Percentiles rank a stretch among this genome's conserved stretches.
Evolutionary conservation across 1,140 invertebrate genomes (phyloP).

Genomic region (Eriosoma lanigerum): DNA sequence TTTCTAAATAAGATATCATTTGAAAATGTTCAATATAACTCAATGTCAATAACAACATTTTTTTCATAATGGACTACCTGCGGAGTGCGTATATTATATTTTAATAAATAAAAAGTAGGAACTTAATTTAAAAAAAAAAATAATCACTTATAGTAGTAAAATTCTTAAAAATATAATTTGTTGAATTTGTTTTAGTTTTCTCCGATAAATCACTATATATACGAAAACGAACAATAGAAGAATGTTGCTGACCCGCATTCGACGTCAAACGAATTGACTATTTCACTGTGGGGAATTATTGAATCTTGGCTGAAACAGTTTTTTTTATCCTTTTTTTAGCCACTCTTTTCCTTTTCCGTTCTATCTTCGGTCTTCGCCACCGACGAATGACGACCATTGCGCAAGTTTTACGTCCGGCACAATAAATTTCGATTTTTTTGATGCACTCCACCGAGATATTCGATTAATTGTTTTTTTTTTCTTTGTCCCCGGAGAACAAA

Average conservation of each 20-base stretch:
- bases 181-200: neutral
- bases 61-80: no score
- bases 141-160: no score
- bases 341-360: neutral
- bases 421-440: conserved; percentile 51
- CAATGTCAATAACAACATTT: no score
- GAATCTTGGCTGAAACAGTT: conserved; percentile 21
- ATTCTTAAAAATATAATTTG: no score
- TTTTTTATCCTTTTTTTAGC: conserved; percentile 4
- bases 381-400: neutral
- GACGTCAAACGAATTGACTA: conserved; percentile 37
- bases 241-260: conserved; percentile 35
- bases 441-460: conserved; percentile 40
- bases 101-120: no score
- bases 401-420: conserved; percentile 39
- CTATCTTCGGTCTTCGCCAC: neutral
- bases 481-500: conserved; percentile 9
- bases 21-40: no score
- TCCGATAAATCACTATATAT: neutral
- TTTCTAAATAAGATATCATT: no score
- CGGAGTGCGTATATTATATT: no score
- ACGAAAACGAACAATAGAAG: neutral
- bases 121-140: no score
- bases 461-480: conserved; percentile 50
- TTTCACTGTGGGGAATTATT: conserved; percentile 45